Evolutionary conservation across 1,140 invertebrate species (phyloP).

Genomic region (Zeugodacus cucurbitae): DNA sequence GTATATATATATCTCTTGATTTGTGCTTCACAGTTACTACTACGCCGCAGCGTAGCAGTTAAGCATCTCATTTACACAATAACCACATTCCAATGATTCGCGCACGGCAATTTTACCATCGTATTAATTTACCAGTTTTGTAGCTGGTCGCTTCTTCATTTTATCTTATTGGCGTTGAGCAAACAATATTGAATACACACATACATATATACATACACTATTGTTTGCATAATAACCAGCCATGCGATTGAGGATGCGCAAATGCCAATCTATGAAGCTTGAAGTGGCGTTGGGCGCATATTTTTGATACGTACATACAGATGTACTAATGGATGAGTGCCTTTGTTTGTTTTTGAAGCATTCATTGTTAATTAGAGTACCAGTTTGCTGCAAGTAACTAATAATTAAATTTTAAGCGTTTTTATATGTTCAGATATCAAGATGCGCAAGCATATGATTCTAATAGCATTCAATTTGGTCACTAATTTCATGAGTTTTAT

Average conservation of each 20-base stretch:
- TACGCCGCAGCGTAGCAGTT: background rate
- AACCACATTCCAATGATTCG: slow-evolving; percentile 12
- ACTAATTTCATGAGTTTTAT: too few species aligned
- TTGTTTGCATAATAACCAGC: background rate
- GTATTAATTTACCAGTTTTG: slow-evolving; percentile 39
- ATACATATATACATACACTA: too few species aligned
- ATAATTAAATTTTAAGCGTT: background rate
- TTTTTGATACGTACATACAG: background rate
- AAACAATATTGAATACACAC: background rate
- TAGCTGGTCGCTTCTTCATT: background rate
- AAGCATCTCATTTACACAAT: background rate
- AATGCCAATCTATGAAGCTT: background rate
- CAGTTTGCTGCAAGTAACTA: background rate
- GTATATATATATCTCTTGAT: background rate
- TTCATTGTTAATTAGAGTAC: too few species aligned
- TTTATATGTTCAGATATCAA: too few species aligned
- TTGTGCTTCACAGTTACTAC: background rate
- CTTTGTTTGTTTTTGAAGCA: background rate
- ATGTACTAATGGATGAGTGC: background rate
- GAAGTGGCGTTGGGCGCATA: background rate
- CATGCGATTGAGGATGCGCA: background rate
- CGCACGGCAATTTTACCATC: background rate
- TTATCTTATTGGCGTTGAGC: background rate
- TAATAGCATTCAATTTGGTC: too few species aligned
- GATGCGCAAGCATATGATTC: too few species aligned